phyloP scores from a whole-genome alignment of 2,888 invertebrate species.

The Andrena haemorrhoa region DNA sequence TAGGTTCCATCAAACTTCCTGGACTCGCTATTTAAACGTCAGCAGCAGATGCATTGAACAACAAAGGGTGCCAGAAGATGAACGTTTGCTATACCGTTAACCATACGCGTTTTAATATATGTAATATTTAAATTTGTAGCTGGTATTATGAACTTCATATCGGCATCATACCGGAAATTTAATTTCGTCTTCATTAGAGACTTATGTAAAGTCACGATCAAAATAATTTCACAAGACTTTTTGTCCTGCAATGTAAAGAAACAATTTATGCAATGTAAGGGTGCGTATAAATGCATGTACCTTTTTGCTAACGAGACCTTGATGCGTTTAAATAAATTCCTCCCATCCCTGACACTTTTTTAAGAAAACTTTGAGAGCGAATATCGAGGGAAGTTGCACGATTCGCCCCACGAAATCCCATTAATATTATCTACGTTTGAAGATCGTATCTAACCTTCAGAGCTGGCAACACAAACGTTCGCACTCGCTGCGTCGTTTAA shows the following conservation, averaged over 20 bases:
- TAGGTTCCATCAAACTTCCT: neutral
- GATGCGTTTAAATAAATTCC: neutral
- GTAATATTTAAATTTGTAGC: too few species aligned
- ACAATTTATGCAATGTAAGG: neutral
- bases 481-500: constrained; percentile 37
- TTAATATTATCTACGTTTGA: constrained; percentile 26
- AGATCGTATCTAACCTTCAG: constrained; percentile 27
- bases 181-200: too few species aligned
- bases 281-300: neutral
- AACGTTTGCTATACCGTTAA: neutral
- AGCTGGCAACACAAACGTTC: constrained; percentile 15
- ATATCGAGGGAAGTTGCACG: constrained; percentile 18
- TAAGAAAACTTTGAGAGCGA: neutral
- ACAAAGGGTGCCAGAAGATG: too few species aligned
- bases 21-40: neutral
- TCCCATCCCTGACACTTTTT: neutral
- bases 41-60: neutral
- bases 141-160: too few species aligned
- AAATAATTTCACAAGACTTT: neutral
- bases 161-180: too few species aligned
- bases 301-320: neutral
- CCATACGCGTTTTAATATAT: neutral
- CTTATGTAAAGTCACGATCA: neutral
- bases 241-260: neutral
- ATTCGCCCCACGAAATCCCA: constrained; percentile 32